A percentile compares a stretch with the other conserved stretches of the same genome.
Conservation (phyloP, 2,113 vertebrate species). For the Anolis carolinensis region DNA sequence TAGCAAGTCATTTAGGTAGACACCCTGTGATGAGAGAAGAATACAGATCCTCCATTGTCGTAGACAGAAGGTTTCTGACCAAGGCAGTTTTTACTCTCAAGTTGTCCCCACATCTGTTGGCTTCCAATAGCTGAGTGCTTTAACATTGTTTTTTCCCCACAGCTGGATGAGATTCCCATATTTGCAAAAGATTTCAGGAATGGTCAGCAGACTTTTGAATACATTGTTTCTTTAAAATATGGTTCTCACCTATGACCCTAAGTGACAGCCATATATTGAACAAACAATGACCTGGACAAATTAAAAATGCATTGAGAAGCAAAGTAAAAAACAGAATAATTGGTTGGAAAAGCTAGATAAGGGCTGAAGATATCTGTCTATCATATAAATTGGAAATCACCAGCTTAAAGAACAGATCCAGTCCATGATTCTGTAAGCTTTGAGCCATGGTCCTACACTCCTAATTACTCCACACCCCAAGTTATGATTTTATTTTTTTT, state of each 20-base stretch:
- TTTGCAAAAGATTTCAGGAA: not conserved
- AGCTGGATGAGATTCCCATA: not conserved
- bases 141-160: not conserved
- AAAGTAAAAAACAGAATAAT: conserved; percentile 8
- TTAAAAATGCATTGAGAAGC: conserved; percentile 26
- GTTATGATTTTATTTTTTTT: no score
- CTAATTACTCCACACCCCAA: not conserved
- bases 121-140: not conserved
- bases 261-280: not conserved
- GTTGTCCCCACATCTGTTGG: not conserved
- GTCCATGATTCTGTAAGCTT: not conserved
- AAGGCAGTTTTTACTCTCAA: not conserved
- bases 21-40: not conserved
- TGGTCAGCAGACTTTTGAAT: not conserved
- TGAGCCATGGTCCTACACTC: not conserved
- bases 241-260: not conserved
- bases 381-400: not conserved
- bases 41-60: not conserved
- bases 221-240: no score
- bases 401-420: not conserved
- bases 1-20: not conserved
- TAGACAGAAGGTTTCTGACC: not conserved
- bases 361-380: not conserved
- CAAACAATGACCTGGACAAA: conserved; percentile 29
- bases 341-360: not conserved